Percentiles rank a stretch among this genome's conserved stretches.
These are phyloP conservation scores for Muntiacus reevesi DNA, from an alignment of 2,113 vertebrate genomes.

Conservation along the genomic window DNA sequence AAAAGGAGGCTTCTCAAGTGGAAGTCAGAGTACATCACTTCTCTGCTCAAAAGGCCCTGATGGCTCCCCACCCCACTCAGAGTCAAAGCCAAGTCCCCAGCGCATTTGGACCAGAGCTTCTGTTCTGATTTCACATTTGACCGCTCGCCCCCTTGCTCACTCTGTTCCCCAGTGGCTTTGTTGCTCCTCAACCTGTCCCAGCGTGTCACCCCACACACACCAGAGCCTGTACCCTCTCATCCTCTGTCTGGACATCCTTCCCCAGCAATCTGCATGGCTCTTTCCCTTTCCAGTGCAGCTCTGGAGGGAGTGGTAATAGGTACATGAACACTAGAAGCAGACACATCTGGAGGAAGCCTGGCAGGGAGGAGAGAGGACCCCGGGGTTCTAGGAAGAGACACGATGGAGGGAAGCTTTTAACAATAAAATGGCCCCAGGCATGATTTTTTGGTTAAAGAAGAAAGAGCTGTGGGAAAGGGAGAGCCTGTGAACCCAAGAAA, in stretches of 20 bases:
- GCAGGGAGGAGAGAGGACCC: background rate
- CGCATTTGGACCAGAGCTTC: no score
- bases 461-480: background rate
- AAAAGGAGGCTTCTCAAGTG: background rate
- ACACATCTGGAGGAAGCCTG: background rate
- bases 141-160: background rate
- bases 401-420: background rate
- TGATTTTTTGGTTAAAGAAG: background rate
- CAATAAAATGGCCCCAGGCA: background rate
- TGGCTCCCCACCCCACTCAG: background rate
- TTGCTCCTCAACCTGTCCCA: background rate
- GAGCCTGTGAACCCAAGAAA: background rate
- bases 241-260: background rate
- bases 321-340: background rate
- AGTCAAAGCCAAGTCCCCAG: background rate
- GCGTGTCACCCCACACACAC: background rate
- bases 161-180: background rate
- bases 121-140: background rate
- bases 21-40: background rate
- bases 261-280: background rate
- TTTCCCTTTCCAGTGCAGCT: background rate
- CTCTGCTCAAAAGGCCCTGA: background rate
- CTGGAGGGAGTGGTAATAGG: background rate
- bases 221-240: background rate
- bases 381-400: background rate